These are phyloP conservation scores for Gephyroberyx darwinii DNA, from an alignment of 2,797 vertebrate genomes.

Conservation along the genomic window DNA sequence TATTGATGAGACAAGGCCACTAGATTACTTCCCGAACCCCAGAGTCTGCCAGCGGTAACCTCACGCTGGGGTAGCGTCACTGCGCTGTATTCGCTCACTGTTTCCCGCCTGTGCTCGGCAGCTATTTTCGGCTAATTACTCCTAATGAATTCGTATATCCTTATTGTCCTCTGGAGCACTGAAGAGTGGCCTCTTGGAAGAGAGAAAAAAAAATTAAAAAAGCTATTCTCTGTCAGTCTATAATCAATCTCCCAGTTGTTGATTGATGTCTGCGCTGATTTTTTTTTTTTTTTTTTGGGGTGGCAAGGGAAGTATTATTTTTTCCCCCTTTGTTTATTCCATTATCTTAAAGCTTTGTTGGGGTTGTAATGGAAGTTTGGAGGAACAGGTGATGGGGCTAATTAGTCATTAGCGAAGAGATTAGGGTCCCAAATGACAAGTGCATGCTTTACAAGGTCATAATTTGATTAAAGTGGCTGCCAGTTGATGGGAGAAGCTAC, in stretches of 20 bases:
- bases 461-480: constrained; percentile 86
- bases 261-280: constrained; percentile 71
- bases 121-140: constrained; percentile 77
- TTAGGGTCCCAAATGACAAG: constrained; percentile 84
- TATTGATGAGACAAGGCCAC: constrained; percentile 48
- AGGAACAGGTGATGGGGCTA: constrained; percentile 85
- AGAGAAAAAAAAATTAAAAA: constrained; percentile 14
- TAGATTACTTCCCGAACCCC: constrained; percentile 46
- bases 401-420: constrained; percentile 86
- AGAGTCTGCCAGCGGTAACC: constrained; percentile 26
- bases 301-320: constrained; percentile 53
- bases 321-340: constrained; percentile 74
- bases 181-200: constrained; percentile 64
- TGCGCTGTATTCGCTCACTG: constrained; percentile 40
- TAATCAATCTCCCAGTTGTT: constrained; percentile 72
- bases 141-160: constrained; percentile 79
- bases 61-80: constrained; percentile 34
- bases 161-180: constrained; percentile 77
- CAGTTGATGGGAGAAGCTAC: constrained; percentile 81
- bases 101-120: constrained; percentile 51
- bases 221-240: constrained; percentile 46
- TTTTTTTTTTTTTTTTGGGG: constrained; percentile 36
- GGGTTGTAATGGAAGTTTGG: constrained; percentile 80
- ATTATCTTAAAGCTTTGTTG: constrained; percentile 80
- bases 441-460: constrained; percentile 86